These are phyloP conservation scores for Drosophila cardini DNA, from an alignment of 1,140 invertebrate species.

Conservation along the genomic window DNA sequence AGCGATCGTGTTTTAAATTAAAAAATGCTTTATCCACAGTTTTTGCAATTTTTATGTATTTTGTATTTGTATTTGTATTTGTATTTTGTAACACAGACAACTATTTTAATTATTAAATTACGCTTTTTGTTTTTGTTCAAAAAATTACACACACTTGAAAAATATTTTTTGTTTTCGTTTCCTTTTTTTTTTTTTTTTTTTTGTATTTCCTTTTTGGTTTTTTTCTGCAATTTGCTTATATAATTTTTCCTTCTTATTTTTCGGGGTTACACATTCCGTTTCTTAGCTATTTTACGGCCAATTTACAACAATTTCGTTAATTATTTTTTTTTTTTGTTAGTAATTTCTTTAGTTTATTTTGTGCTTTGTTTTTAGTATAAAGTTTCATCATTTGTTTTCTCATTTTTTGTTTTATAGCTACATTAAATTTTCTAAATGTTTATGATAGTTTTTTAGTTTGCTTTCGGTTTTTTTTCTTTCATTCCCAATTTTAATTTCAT, in stretches of 20 bases:
- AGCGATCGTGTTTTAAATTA: conserved; percentile 19
- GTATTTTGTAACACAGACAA: conserved; percentile 80
- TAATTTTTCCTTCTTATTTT: conserved; percentile 19
- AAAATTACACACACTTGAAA: conserved; percentile 83
- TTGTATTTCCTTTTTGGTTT: conserved; percentile 12
- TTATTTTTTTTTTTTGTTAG: conserved; percentile 31
- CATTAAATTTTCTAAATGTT: conserved; percentile 73
- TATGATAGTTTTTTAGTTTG: conserved; percentile 74
- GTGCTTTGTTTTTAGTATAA: conserved; percentile 63
- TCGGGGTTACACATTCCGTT: conserved; percentile 40
- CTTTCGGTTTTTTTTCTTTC: conserved; percentile 40
- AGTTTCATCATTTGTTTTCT: conserved; percentile 34
- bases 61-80: conserved; percentile 51
- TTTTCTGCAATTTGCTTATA: conserved; percentile 35
- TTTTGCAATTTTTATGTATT: conserved; percentile 74
- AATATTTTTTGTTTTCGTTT: conserved; percentile 73
- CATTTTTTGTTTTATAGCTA: conserved; percentile 59
- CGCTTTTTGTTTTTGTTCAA: conserved; percentile 76
- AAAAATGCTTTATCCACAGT: conserved; percentile 51
- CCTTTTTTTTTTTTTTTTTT: conserved; percentile 23
- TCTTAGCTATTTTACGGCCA: conserved; percentile 45
- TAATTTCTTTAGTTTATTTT: conserved; percentile 33
- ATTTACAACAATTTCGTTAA: conserved; percentile 59
- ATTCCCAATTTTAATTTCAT: conserved; percentile 1
- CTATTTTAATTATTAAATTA: conserved; percentile 80